phyloP scores from a whole-genome alignment of 2,113 vertebrate genomes.

The Athene noctua region DNA sequence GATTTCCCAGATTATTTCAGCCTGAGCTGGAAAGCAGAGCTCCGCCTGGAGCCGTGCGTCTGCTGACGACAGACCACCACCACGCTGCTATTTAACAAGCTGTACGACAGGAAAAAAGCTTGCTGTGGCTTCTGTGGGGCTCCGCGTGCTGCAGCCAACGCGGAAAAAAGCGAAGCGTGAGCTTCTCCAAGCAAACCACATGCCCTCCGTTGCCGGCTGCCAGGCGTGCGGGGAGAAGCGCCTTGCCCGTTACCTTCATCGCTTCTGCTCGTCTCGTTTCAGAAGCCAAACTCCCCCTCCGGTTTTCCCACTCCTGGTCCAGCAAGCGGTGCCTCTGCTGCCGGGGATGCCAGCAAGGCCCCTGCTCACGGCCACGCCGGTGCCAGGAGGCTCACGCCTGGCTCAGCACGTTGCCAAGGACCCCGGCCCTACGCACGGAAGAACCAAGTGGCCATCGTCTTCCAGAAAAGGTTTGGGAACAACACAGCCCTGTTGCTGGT shows the following conservation, averaged over 20 bases:
- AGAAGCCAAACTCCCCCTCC: not conserved
- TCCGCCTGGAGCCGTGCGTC: not conserved
- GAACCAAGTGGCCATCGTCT: not conserved
- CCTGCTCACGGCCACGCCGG: rapidly evolving
- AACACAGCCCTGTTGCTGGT: rapidly evolving
- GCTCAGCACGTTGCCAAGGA: not conserved
- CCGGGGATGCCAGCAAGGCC: not conserved
- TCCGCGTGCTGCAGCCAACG: not conserved
- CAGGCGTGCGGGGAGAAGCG: not conserved
- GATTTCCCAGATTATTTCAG: not conserved
- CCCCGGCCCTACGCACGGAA: rapidly evolving
- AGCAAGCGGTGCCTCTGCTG: rapidly evolving
- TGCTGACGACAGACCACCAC: not conserved
- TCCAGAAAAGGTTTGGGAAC: not conserved
- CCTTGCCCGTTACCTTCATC: not conserved
- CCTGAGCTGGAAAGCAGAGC: not conserved
- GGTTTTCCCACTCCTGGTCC: rapidly evolving
- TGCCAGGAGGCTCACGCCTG: not conserved
- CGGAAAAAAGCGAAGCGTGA: rapidly evolving
- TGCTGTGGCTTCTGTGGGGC: not conserved
- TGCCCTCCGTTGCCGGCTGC: not conserved
- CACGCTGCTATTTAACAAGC: not conserved
- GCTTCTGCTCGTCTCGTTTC: not conserved
- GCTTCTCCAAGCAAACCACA: not conserved
- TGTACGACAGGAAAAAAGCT: not conserved